Evolutionary conservation across 2,797 vertebrate genomes (phyloP).

Genomic region (Poliocrania exsul): DNA sequence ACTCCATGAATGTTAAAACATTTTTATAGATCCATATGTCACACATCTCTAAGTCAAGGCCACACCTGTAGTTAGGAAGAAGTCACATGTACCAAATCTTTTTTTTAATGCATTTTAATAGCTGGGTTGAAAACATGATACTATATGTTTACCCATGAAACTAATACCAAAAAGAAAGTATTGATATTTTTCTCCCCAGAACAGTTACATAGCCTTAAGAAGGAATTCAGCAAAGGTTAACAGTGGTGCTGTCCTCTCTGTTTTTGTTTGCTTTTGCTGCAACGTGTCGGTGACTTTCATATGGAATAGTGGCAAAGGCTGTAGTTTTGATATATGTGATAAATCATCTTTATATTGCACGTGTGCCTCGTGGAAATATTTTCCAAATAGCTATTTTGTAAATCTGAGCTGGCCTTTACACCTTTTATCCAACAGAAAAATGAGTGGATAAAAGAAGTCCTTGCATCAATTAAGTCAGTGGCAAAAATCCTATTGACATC

Average conservation of each 20-base stretch:
- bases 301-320: neutral
- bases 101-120: neutral
- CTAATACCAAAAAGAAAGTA: neutral
- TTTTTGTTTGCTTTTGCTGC: conserved; percentile 36
- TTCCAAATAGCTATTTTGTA: conserved; percentile 42
- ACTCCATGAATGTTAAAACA: neutral
- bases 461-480: neutral
- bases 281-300: neutral
- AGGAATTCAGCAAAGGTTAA: neutral
- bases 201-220: neutral
- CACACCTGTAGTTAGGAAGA: neutral
- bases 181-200: neutral
- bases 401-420: conserved; percentile 1
- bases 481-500: neutral
- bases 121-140: neutral
- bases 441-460: neutral
- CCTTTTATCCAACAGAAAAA: neutral
- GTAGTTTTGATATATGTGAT: conserved; percentile 6
- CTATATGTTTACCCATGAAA: neutral
- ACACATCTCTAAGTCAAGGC: neutral
- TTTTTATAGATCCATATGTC: neutral
- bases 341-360: conserved; percentile 5
- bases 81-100: neutral
- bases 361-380: conserved; percentile 14
- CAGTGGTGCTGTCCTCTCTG: neutral